Conservation (phyloP, 2,797 vertebrate species). For the Rhabdomys pumilio region DNA sequence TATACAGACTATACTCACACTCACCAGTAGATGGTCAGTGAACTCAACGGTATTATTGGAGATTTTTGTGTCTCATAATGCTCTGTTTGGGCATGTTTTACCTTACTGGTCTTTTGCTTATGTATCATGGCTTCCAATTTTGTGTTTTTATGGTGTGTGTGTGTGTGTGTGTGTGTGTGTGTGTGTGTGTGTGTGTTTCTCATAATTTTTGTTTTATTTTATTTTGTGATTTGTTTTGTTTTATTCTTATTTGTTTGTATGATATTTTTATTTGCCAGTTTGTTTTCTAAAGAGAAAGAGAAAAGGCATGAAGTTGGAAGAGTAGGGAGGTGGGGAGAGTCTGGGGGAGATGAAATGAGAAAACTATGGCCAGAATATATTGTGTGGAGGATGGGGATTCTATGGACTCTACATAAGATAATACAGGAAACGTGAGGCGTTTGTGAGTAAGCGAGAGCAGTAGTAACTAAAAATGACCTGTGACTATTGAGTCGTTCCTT, state of each 20-base stretch:
- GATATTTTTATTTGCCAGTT: neutral
- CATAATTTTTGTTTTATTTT: neutral
- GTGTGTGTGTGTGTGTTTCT: neutral
- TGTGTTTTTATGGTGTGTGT: neutral
- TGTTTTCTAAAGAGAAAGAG: neutral
- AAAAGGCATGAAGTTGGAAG: neutral
- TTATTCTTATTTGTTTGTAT: neutral
- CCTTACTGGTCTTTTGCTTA: neutral
- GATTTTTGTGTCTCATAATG: neutral
- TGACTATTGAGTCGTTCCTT: neutral
- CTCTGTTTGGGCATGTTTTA: too few species aligned
- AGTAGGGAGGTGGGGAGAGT: neutral
- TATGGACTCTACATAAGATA: neutral
- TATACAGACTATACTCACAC: neutral
- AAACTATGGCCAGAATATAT: neutral
- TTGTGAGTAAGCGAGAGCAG: neutral
- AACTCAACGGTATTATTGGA: neutral
- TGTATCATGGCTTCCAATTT: neutral
- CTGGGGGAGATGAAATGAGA: neutral
- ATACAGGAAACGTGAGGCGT: neutral
- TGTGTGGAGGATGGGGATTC: neutral
- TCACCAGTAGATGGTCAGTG: neutral
- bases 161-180: neutral
- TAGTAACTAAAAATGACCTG: neutral
- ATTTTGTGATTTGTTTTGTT: neutral